Conservation (phyloP, 30 jellyfish, hydroid and myxozoan genomes). For the Cassiopea andromeda region DNA sequence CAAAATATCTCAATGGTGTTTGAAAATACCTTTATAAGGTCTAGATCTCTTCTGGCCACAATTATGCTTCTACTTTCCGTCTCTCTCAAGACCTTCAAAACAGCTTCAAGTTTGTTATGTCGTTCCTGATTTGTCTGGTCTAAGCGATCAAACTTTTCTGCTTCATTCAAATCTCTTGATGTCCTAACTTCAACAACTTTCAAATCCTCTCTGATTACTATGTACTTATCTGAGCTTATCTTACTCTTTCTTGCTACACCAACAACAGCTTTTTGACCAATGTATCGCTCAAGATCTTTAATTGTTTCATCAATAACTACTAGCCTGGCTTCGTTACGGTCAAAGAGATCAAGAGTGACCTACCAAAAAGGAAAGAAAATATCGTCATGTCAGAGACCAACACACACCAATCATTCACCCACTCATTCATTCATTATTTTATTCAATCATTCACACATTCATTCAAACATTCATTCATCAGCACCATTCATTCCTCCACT, state of each 20-base stretch:
- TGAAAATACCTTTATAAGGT: constrained; percentile 34
- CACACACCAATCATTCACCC: too few species aligned
- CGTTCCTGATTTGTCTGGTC: constrained; percentile 32
- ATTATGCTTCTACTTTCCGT: constrained; percentile 8
- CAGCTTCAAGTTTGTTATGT: constrained; percentile 1
- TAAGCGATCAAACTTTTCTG: constrained; percentile 43
- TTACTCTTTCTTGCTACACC: constrained; percentile 30
- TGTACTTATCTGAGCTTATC: constrained; percentile 8
- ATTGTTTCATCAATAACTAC: constrained; percentile 42
- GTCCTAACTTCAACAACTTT: constrained; percentile 25
- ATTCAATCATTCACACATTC: too few species aligned
- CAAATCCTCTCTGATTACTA: constrained; percentile 19
- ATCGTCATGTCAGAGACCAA: too few species aligned
- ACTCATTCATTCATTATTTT: too few species aligned
- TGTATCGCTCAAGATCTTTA: constrained; percentile 38
- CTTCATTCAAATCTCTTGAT: constrained; percentile 42
- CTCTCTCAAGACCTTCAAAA: constrained; percentile 32
- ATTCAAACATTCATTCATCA: too few species aligned
- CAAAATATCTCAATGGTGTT: background rate
- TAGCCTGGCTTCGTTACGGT: constrained; percentile 57
- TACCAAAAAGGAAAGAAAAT: background rate
- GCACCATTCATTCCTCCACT: too few species aligned
- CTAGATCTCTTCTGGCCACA: constrained; percentile 40
- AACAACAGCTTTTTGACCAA: constrained; percentile 41
- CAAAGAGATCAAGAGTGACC: constrained; percentile 62